Evolutionary conservation across 2,113 vertebrate species (phyloP).

Genomic region (Tursiops truncatus): DNA sequence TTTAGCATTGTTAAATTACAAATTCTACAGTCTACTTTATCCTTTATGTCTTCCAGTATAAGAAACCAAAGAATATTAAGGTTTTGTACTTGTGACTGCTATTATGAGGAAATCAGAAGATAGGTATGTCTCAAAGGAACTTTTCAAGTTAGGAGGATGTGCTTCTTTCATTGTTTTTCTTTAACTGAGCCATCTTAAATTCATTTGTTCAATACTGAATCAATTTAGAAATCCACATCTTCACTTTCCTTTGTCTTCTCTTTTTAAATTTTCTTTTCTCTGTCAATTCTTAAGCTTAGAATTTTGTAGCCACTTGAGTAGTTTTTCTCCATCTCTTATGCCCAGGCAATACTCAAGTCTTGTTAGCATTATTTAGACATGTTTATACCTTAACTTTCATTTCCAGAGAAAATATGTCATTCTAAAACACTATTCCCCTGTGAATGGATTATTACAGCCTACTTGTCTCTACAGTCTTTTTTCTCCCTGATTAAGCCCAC

Average conservation of each 20-base stretch:
- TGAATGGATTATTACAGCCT: background rate
- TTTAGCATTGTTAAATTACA: background rate
- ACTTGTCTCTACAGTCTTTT: background rate
- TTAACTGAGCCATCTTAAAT: background rate
- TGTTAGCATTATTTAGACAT: background rate
- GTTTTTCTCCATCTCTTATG: background rate
- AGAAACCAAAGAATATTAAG: background rate
- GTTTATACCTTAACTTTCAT: background rate
- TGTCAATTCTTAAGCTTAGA: background rate
- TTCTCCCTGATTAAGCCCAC: constrained; percentile 15
- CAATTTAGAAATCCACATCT: background rate
- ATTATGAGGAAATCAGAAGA: background rate
- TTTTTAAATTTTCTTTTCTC: background rate
- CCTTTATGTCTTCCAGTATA: background rate
- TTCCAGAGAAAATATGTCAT: background rate
- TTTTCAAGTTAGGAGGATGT: background rate
- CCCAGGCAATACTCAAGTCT: background rate
- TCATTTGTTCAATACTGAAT: background rate
- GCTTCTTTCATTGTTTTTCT: background rate
- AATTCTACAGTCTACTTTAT: background rate
- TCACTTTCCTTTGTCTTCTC: background rate
- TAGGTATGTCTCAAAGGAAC: background rate
- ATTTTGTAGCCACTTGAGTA: background rate
- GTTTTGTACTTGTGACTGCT: background rate
- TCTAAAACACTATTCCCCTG: background rate